Evolutionary conservation across 2,113 vertebrate genomes (phyloP).

Genomic region (Lampris megalopsis): DNA sequence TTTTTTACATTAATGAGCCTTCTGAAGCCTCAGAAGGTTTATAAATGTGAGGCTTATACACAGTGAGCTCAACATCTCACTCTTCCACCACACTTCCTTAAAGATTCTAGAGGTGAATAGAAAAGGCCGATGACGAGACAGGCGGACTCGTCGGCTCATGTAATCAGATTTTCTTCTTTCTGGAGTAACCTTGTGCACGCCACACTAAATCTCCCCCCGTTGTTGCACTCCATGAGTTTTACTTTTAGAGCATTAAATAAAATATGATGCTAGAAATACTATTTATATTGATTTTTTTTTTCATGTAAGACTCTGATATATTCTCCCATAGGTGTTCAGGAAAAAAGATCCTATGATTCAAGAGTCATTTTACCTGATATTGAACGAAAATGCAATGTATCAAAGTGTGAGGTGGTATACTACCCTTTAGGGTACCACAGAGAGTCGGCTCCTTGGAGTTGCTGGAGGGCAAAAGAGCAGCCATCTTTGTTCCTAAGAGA

Average conservation of each 20-base stretch:
- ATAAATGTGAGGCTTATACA: neutral
- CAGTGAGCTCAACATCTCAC: neutral
- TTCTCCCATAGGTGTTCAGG: conserved; percentile 11
- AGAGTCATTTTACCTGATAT: neutral
- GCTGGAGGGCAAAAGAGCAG: conserved; percentile 18
- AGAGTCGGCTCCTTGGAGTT: neutral
- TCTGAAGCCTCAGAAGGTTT: too few relatives aligned
- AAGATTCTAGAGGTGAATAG: neutral
- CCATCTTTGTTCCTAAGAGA: conserved; percentile 41
- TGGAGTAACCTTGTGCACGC: neutral
- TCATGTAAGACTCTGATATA: neutral
- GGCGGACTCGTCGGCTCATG: neutral
- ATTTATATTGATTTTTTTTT: conserved; percentile 20
- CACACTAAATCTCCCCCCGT: too few relatives aligned
- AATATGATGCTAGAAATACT: neutral
- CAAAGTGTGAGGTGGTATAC: conserved; percentile 3
- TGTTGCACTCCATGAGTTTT: neutral
- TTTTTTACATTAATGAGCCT: too few relatives aligned
- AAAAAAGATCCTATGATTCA: neutral
- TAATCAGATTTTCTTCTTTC: neutral
- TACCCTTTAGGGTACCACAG: conserved; percentile 19
- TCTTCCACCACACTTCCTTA: neutral
- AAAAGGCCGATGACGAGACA: neutral
- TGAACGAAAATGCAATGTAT: conserved; percentile 1
- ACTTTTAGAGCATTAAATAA: neutral